phyloP scores from a whole-genome alignment of 2,113 vertebrate species.

The Tachycineta bicolor region DNA sequence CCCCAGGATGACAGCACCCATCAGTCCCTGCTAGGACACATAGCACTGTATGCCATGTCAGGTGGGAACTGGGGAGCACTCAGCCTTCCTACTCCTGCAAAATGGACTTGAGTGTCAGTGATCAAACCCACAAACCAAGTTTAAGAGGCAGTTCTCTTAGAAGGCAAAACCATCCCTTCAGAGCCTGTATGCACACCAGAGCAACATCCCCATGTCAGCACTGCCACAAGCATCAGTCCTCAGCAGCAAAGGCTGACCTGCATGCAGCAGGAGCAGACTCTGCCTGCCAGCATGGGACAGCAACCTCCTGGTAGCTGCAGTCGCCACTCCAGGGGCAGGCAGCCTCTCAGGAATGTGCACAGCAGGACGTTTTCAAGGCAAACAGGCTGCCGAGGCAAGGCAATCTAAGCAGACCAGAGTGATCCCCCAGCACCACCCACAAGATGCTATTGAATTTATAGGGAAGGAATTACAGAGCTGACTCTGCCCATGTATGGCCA shows the following conservation, averaged over 20 bases:
- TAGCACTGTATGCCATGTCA: fast-evolving
- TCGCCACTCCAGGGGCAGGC: background rate
- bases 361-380: background rate
- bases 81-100: background rate
- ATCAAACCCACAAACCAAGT: background rate
- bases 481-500: slow-evolving; percentile 69
- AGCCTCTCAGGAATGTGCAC: slow-evolving; percentile 48
- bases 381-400: background rate
- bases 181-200: background rate
- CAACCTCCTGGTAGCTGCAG: background rate
- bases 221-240: background rate
- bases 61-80: fast-evolving
- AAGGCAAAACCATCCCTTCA: background rate
- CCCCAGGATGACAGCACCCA: background rate
- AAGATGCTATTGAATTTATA: slow-evolving; percentile 56
- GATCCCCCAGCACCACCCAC: slow-evolving; percentile 43
- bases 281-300: background rate
- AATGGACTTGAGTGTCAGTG: background rate
- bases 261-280: background rate
- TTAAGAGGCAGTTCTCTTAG: background rate
- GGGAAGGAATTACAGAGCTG: slow-evolving; percentile 53
- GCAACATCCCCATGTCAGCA: background rate
- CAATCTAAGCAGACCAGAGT: background rate
- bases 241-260: background rate
- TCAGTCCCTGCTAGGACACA: background rate